A percentile compares a stretch with the other conserved stretches of the same genome.
Evolutionary conservation across 2,888 invertebrate genomes (phyloP).

Genomic region (Stomorhina lunata): DNA sequence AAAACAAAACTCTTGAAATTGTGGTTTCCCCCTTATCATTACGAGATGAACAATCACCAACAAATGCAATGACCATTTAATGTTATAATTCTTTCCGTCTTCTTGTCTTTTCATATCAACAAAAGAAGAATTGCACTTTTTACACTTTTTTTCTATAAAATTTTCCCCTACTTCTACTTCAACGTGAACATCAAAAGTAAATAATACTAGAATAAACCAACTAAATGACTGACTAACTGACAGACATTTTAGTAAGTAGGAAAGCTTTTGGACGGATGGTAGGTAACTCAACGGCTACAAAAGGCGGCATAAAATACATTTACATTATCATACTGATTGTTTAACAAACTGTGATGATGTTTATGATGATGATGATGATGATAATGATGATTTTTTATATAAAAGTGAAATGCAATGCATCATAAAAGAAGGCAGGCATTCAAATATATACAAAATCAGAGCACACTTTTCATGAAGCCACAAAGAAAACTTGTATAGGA

Average conservation of each 20-base stretch:
- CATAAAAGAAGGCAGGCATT: constrained; percentile 55
- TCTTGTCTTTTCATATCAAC: constrained; percentile 28
- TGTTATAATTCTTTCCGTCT: constrained; percentile 18
- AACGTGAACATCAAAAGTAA: background rate
- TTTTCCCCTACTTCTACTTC: background rate
- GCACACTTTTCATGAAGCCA: constrained; percentile 42
- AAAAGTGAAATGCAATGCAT: constrained; percentile 58
- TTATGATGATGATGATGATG: too few relatives aligned
- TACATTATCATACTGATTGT: constrained; percentile 23
- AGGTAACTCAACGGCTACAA: background rate
- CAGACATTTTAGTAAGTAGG: background rate
- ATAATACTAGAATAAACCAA: background rate
- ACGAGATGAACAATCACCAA: background rate
- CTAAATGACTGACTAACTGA: background rate
- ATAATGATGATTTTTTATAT: too few relatives aligned
- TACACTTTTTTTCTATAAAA: background rate
- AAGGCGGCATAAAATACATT: background rate
- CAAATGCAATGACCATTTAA: constrained; percentile 26
- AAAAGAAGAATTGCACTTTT: constrained; percentile 26
- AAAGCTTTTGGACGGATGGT: background rate
- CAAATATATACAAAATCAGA: constrained; percentile 49
- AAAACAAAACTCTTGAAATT: too few relatives aligned
- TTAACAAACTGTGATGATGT: constrained; percentile 55
- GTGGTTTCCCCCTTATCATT: too few relatives aligned
- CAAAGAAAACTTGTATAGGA: background rate